Conservation (phyloP, 2,113 vertebrate species). For the Saimiri boliviensis region DNA sequence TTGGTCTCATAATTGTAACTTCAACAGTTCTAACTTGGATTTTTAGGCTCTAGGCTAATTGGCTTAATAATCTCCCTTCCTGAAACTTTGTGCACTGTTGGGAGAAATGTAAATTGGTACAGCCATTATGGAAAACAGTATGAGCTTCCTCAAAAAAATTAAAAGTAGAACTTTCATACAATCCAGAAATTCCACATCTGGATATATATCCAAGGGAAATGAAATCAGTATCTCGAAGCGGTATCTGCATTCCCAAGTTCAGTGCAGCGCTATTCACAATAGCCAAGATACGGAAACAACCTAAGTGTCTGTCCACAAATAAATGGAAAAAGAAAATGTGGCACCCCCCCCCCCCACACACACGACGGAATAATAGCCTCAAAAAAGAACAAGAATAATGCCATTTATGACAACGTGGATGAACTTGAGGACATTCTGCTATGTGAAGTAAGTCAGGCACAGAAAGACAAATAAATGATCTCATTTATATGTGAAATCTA, state of each 20-base stretch:
- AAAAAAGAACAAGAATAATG: background rate
- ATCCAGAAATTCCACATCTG: background rate
- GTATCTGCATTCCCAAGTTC: background rate
- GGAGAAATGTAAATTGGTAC: background rate
- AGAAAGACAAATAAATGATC: background rate
- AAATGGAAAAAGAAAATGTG: background rate
- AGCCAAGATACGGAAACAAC: background rate
- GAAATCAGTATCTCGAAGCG: background rate
- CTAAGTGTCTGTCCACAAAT: background rate
- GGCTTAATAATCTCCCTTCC: background rate
- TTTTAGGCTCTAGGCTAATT: background rate
- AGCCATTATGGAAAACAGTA: background rate
- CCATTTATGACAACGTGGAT: background rate
- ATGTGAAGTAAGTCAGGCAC: background rate
- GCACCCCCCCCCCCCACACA: no score
- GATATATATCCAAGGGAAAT: background rate
- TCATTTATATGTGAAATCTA: background rate
- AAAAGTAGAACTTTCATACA: background rate
- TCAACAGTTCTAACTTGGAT: background rate
- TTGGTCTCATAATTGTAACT: background rate
- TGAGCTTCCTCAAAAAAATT: background rate
- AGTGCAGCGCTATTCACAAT: no score
- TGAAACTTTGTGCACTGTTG: background rate
- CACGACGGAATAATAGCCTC: background rate
- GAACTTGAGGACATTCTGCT: background rate